A percentile compares a stretch with the other conserved stretches of the same genome.
phyloP scores from a whole-genome alignment of 2,797 vertebrate species.

The Scarus forsteni region DNA sequence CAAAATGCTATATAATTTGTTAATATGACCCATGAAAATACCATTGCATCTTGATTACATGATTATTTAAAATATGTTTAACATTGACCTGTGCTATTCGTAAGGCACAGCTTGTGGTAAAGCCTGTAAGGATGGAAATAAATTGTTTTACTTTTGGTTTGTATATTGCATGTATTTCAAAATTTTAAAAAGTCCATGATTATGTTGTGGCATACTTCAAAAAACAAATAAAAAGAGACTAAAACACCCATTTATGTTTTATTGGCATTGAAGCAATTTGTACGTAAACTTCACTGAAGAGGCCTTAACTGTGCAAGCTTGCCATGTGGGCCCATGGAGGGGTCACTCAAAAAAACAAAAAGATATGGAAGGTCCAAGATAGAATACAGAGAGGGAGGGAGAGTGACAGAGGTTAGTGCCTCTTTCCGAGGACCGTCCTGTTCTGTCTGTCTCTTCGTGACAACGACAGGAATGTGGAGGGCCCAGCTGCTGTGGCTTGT shows the following conservation, averaged over 20 bases:
- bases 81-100: too few relatives aligned
- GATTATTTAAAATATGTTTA: too few relatives aligned
- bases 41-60: too few relatives aligned
- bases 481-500: conserved; percentile 71
- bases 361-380: conserved; percentile 41
- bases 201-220: not conserved
- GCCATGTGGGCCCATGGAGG: conserved; percentile 27
- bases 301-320: conserved; percentile 11
- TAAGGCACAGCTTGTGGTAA: too few relatives aligned
- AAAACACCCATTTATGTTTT: conserved; percentile 22
- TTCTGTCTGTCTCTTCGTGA: conserved; percentile 65
- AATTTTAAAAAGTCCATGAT: too few relatives aligned
- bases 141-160: too few relatives aligned
- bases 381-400: conserved; percentile 18
- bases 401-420: conserved; percentile 63
- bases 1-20: too few relatives aligned
- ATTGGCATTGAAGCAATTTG: conserved; percentile 39
- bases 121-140: too few relatives aligned
- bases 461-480: conserved; percentile 71
- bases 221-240: not conserved
- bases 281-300: conserved; percentile 44
- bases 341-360: conserved; percentile 41
- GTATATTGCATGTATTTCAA: too few relatives aligned
- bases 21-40: too few relatives aligned
- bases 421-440: conserved; percentile 60